These are phyloP conservation scores for Syngnathus floridae DNA, from an alignment of 2,113 vertebrate genomes.

Conservation along the genomic window DNA sequence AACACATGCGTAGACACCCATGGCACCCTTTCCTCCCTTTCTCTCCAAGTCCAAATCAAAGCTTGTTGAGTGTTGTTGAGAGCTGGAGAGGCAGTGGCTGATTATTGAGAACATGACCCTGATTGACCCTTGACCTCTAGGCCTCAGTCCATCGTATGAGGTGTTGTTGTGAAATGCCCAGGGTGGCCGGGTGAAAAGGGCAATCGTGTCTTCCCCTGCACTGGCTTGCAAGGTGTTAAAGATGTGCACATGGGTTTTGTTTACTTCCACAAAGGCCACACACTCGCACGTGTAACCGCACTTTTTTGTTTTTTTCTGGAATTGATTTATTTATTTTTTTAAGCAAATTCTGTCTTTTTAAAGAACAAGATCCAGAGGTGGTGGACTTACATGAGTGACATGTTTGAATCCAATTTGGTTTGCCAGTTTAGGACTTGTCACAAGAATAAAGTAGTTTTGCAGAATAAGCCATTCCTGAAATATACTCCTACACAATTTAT, in stretches of 20 bases:
- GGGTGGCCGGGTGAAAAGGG: slow-evolving; percentile 16
- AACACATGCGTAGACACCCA: neutral
- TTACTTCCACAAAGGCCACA: slow-evolving; percentile 9
- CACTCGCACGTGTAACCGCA: neutral
- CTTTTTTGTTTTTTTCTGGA: neutral
- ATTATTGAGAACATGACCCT: slow-evolving; percentile 37
- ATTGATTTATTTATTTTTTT: neutral
- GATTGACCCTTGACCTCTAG: slow-evolving; percentile 39
- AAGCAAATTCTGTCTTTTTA: neutral
- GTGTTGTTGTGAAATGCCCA: slow-evolving; percentile 9
- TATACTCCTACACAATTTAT: slow-evolving; percentile 10
- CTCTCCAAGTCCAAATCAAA: slow-evolving; percentile 1
- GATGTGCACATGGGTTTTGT: slow-evolving; percentile 16
- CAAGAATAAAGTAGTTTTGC: neutral
- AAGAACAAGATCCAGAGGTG: neutral
- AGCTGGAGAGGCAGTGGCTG: slow-evolving; percentile 17
- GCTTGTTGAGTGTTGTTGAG: slow-evolving; percentile 8
- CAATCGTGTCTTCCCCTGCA: neutral
- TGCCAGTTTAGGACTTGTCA: too few relatives aligned
- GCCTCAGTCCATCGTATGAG: slow-evolving; percentile 24
- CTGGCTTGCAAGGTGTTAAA: slow-evolving; percentile 14
- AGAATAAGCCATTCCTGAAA: neutral
- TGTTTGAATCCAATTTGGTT: too few relatives aligned
- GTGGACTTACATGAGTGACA: too few relatives aligned
- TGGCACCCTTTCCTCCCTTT: neutral